These are phyloP conservation scores for Palythoa caribaeorum DNA, from an alignment of 92 coral and sea anemone species.

Conservation along the genomic window DNA sequence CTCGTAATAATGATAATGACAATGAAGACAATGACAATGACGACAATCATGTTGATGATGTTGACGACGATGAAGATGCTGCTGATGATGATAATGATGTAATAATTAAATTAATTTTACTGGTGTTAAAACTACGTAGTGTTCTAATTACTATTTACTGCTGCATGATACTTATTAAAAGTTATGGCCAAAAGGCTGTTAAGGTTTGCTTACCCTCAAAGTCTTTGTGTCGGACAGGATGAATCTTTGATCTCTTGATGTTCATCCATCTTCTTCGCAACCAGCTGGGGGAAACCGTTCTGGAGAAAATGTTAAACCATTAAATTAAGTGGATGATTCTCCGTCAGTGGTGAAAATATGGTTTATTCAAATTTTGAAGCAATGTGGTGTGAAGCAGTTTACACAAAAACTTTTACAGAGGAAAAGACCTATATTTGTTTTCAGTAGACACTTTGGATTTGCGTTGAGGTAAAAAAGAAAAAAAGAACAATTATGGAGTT, in stretches of 20 bases:
- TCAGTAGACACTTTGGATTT: too few species aligned
- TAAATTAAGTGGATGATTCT: not conserved
- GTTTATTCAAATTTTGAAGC: not conserved
- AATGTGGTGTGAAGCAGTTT: not conserved
- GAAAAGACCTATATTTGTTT: not conserved
- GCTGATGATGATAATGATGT: too few species aligned
- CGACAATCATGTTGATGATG: too few species aligned
- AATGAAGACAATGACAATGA: too few species aligned
- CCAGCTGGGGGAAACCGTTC: constrained; percentile 13
- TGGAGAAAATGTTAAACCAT: not conserved
- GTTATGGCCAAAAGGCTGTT: not conserved
- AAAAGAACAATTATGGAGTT: too few species aligned
- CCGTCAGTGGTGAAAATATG: not conserved
- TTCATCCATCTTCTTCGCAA: not conserved
- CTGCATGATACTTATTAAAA: too few species aligned
- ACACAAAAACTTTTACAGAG: not conserved
- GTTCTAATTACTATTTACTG: too few species aligned
- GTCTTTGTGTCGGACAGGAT: not conserved
- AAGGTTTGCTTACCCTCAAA: constrained; percentile 27
- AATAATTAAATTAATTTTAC: too few species aligned
- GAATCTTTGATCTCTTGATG: not conserved
- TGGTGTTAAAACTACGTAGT: too few species aligned
- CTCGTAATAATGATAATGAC: too few species aligned
- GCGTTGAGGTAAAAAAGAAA: too few species aligned
- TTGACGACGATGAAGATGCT: too few species aligned